These are phyloP conservation scores for Gallinago stenura DNA, from an alignment of 2,797 vertebrate genomes.

Conservation along the genomic window DNA sequence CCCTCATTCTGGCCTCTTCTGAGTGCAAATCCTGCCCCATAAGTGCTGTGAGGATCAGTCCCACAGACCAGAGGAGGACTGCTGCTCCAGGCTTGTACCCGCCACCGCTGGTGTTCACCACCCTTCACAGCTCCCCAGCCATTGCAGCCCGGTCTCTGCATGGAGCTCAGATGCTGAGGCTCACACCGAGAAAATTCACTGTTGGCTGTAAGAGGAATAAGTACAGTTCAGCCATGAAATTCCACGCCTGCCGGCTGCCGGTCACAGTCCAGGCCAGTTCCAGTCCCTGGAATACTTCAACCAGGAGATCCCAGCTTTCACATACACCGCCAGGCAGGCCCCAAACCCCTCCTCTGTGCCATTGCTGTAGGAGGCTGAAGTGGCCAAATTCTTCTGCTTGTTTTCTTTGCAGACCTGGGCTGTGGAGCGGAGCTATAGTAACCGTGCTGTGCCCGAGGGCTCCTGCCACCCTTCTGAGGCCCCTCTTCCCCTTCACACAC, in stretches of 20 bases:
- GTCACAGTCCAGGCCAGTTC: not conserved
- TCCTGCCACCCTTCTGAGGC: not conserved
- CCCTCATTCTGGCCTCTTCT: not conserved
- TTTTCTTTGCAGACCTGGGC: not conserved
- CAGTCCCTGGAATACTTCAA: not conserved
- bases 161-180: not conserved
- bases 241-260: not conserved
- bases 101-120: rapidly evolving
- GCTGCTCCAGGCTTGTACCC: not conserved
- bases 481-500: not conserved
- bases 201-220: not conserved
- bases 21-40: not conserved
- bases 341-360: not conserved
- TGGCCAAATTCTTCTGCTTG: not conserved
- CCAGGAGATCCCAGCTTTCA: not conserved
- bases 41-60: not conserved
- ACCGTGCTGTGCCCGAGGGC: not conserved
- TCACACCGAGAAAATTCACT: not conserved
- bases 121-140: not conserved
- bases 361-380: not conserved
- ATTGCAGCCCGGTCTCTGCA: not conserved
- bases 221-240: not conserved
- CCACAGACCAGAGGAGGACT: not conserved
- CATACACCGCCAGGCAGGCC: not conserved
- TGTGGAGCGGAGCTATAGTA: not conserved